A percentile compares a stretch with the other conserved stretches of the same genome.
Evolutionary conservation across 2,888 invertebrate species (phyloP).

Genomic region (Phaedon cochleariae): DNA sequence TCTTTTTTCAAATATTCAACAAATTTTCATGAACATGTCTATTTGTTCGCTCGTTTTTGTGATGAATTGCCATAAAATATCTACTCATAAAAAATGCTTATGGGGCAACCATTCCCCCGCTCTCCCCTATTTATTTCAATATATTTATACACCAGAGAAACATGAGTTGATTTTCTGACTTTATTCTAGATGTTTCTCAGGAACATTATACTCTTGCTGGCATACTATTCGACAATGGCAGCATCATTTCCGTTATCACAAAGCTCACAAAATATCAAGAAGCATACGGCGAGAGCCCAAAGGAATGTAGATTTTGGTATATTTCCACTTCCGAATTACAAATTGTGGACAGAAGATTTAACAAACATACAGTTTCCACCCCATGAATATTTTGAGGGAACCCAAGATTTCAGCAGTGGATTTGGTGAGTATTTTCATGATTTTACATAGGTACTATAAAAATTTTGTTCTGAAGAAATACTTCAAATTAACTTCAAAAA

Average conservation of each 20-base stretch:
- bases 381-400: constrained; percentile 17
- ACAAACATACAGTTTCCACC: constrained; percentile 4
- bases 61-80: no score
- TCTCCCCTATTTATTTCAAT: no score
- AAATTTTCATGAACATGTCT: no score
- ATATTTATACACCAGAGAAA: no score
- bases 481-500: no score
- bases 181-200: background rate
- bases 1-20: no score
- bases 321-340: constrained; percentile 7
- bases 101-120: no score
- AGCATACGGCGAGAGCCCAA: background rate
- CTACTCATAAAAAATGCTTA: no score
- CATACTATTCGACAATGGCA: background rate
- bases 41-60: no score
- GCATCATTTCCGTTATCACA: background rate
- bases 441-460: no score
- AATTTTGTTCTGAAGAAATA: no score
- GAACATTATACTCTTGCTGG: background rate
- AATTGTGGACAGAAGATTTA: constrained; percentile 18
- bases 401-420: constrained; percentile 61
- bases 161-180: background rate
- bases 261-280: background rate
- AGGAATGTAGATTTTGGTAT: constrained; percentile 1
- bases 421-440: constrained; percentile 50